Evolutionary conservation across 2,797 vertebrate species (phyloP).

Genomic region (Propithecus perrieri): DNA sequence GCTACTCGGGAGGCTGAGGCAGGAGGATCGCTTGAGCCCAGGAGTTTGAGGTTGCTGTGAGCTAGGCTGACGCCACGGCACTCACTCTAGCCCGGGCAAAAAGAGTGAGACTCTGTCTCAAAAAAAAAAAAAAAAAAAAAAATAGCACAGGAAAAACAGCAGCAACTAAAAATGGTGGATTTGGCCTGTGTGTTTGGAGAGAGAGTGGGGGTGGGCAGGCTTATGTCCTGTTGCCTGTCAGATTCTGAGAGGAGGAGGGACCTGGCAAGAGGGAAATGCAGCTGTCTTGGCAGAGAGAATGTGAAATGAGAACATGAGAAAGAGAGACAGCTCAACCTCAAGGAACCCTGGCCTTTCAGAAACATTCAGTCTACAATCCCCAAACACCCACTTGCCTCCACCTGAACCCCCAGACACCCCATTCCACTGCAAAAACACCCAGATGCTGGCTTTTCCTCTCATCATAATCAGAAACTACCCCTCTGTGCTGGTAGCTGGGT

Average conservation of each 20-base stretch:
- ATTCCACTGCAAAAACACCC: background rate
- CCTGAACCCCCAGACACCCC: background rate
- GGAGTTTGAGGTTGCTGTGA: too few relatives aligned
- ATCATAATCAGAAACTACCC: background rate
- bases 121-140: too few relatives aligned
- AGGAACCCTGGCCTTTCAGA: background rate
- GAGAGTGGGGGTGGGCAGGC: background rate
- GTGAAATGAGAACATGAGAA: background rate
- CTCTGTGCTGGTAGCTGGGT: background rate
- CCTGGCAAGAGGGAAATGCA: background rate
- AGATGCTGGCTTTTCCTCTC: background rate
- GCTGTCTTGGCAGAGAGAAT: slow-evolving; percentile 4
- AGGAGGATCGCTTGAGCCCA: too few relatives aligned
- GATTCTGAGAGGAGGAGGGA: background rate
- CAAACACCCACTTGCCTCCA: background rate
- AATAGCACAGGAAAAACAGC: too few relatives aligned
- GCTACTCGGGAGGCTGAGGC: too few relatives aligned
- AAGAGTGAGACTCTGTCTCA: too few relatives aligned
- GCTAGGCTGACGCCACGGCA: too few relatives aligned
- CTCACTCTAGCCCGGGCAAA: too few relatives aligned
- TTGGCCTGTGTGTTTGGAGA: background rate
- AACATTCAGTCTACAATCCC: background rate
- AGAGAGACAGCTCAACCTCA: background rate
- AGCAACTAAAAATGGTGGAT: background rate
- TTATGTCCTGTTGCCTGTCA: background rate